Evolutionary conservation across 2,113 vertebrate species (phyloP).

Genomic region (Myiagra hebetior): DNA sequence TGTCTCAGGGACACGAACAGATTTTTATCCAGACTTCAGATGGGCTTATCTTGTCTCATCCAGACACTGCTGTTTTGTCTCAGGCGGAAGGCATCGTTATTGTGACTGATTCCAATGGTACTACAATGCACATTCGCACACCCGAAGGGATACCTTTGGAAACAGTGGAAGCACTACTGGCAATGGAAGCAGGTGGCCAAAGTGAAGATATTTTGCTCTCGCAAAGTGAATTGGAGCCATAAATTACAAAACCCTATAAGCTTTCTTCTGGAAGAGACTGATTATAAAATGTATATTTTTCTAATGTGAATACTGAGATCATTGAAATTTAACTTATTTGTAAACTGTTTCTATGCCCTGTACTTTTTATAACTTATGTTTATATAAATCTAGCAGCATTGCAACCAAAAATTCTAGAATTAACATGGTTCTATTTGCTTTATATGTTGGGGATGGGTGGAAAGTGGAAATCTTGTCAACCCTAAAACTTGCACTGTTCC

Average conservation of each 20-base stretch:
- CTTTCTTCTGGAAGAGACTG: constrained; percentile 32
- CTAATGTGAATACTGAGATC: constrained; percentile 68
- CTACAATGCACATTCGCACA: constrained; percentile 76
- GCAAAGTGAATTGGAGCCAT: constrained; percentile 37
- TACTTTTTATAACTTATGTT: constrained; percentile 39
- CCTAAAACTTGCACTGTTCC: constrained; percentile 48
- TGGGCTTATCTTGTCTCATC: constrained; percentile 73
- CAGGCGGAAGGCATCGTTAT: constrained; percentile 72
- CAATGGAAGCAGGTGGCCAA: constrained; percentile 71
- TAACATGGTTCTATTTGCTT: constrained; percentile 30
- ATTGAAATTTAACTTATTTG: constrained; percentile 76
- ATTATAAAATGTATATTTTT: constrained; percentile 71
- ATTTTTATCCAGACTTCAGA: constrained; percentile 80
- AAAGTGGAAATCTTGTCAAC: constrained; percentile 7
- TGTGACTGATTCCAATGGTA: constrained; percentile 71
- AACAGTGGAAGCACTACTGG: constrained; percentile 78
- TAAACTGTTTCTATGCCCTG: constrained; percentile 59
- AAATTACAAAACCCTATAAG: background rate
- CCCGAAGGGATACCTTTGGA: constrained; percentile 76
- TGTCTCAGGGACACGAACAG: constrained; percentile 65
- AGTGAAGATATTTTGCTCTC: constrained; percentile 55
- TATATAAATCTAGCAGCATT: background rate
- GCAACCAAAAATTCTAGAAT: constrained; percentile 33
- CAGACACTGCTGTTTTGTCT: constrained; percentile 65
- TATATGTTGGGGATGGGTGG: constrained; percentile 2